These are phyloP conservation scores for Drosophila tani DNA, from an alignment of 1,140 invertebrate genomes.

Conservation along the genomic window DNA sequence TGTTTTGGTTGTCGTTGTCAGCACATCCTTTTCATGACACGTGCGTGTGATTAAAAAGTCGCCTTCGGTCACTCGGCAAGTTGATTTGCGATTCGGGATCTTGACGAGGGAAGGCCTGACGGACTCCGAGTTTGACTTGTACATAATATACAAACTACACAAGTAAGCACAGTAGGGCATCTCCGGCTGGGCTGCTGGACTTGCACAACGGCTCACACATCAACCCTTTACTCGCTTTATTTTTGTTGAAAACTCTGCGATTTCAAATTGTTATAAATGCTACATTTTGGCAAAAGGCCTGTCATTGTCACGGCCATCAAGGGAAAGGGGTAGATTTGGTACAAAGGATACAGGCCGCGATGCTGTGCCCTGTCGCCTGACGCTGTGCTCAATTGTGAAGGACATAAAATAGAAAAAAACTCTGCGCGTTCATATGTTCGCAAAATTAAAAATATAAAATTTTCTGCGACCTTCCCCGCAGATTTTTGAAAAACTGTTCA, in stretches of 20 bases:
- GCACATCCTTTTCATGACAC: slow-evolving; percentile 45
- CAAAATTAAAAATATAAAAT: slow-evolving; percentile 45
- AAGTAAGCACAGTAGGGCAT: slow-evolving; percentile 31
- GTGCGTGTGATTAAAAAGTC: slow-evolving; percentile 65
- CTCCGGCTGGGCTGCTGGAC: slow-evolving; percentile 47
- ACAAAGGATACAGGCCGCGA: slow-evolving; percentile 64
- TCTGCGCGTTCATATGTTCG: slow-evolving; percentile 43
- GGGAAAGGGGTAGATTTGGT: slow-evolving; percentile 69
- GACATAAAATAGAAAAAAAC: slow-evolving; percentile 61
- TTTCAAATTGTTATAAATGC: slow-evolving; percentile 76
- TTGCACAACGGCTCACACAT: slow-evolving; percentile 23
- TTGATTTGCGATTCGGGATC: slow-evolving; percentile 25
- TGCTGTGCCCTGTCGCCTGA: slow-evolving; percentile 53
- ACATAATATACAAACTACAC: slow-evolving; percentile 1
- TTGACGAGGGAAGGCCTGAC: slow-evolving; percentile 23
- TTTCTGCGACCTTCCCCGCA: slow-evolving; percentile 71
- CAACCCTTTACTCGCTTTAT: slow-evolving; percentile 75
- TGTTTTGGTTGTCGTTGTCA: slow-evolving; percentile 51
- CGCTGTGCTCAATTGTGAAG: slow-evolving; percentile 69
- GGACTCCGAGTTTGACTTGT: neutral
- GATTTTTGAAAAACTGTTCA: slow-evolving; percentile 29
- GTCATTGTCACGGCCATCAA: slow-evolving; percentile 56
- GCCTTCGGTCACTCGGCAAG: slow-evolving; percentile 55
- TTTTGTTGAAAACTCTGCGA: slow-evolving; percentile 69
- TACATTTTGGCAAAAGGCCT: slow-evolving; percentile 76